Conservation (phyloP, 2,888 invertebrate genomes). For the Drosophila pseudotalamancana region DNA sequence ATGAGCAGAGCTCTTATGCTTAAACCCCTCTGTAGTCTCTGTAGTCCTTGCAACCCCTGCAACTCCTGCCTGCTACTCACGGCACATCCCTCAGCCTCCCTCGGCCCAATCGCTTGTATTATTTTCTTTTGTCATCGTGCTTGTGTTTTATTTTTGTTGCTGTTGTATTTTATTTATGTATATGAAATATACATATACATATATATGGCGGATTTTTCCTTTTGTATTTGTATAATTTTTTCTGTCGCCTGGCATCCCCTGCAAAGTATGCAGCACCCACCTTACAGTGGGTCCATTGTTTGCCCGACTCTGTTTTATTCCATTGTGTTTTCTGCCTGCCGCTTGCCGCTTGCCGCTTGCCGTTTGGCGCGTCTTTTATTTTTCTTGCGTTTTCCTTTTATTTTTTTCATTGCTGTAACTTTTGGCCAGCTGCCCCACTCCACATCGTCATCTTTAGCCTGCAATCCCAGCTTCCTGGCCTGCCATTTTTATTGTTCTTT, state of each 20-base stretch:
- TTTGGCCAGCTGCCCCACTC: slow-evolving; percentile 49
- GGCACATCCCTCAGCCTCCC: slow-evolving; percentile 56
- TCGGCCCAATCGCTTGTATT: slow-evolving; percentile 70
- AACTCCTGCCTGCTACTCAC: background rate
- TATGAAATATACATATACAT: background rate
- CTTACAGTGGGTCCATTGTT: slow-evolving; percentile 38
- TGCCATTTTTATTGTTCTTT: slow-evolving; percentile 78
- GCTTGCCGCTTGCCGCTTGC: slow-evolving; percentile 10
- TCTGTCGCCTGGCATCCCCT: slow-evolving; percentile 70
- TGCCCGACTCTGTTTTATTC: slow-evolving; percentile 3
- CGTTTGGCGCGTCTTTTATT: slow-evolving; percentile 67
- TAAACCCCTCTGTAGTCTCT: no score
- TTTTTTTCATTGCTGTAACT: slow-evolving; percentile 56
- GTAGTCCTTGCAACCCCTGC: slow-evolving; percentile 68
- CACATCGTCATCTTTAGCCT: background rate
- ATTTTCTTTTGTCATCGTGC: slow-evolving; percentile 80
- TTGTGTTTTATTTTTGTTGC: slow-evolving; percentile 68
- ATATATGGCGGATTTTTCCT: slow-evolving; percentile 62
- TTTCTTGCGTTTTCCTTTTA: slow-evolving; percentile 32
- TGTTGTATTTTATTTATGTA: no score
- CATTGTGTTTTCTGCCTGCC: background rate
- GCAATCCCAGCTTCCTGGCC: slow-evolving; percentile 28
- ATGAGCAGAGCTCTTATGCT: slow-evolving; percentile 49
- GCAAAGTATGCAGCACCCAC: slow-evolving; percentile 33
- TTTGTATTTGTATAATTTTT: slow-evolving; percentile 78